Base-by-base conservation (phyloP, 2,888 invertebrate genomes). In the Xanthostigma xanthostigma region DNA sequence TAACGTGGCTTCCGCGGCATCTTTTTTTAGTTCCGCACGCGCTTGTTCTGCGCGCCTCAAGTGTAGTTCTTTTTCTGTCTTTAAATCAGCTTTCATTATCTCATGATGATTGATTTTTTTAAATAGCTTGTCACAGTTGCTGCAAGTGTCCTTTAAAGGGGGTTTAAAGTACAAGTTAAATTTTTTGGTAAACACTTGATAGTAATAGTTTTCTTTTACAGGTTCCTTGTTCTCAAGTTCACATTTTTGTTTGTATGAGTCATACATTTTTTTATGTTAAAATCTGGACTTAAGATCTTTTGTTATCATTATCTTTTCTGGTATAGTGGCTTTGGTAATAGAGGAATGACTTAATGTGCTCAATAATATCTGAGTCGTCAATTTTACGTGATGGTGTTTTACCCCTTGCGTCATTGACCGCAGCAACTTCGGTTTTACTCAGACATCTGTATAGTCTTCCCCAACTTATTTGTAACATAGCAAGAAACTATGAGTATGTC, bases 111-210 rank as follows among this genome's bases (percentile, higher is more conserved):
- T 44, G 44, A 44, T 33, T 44, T 44, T 44, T 6, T 44, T 34
- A 44, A 44, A 44, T 44, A 44, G 36, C 38, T 44, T 44, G 44
- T 44, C 44, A 44, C 44, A 44, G 34, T 44, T n/a, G 11, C 44
- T 44, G 36, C 11, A 44, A 34, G 4, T 44, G 44, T 34, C 44
- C 12, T 34, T 44, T 44, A 14, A 44, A 44, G 27, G 44, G 36
- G 11, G 35, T 44, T 17, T 6, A 44, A 44, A 44, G 36, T 44
- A 3, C 43, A n/a, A n/a, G n/a, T n/a, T n/a, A n/a, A n/a, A n/a
- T n/a, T n/a, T n/a, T n/a, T n/a, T n/a, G n/a, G n/a, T 42, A 33
- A 42, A 42, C 17, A 42, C 43, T 42, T 9, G 43, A 5, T 42
- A 42, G 43, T 8, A 42, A 42, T 17, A 8, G 13, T 42, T 42